phyloP scores from a whole-genome alignment of 2,797 vertebrate species.

The Trachurus trachurus region DNA sequence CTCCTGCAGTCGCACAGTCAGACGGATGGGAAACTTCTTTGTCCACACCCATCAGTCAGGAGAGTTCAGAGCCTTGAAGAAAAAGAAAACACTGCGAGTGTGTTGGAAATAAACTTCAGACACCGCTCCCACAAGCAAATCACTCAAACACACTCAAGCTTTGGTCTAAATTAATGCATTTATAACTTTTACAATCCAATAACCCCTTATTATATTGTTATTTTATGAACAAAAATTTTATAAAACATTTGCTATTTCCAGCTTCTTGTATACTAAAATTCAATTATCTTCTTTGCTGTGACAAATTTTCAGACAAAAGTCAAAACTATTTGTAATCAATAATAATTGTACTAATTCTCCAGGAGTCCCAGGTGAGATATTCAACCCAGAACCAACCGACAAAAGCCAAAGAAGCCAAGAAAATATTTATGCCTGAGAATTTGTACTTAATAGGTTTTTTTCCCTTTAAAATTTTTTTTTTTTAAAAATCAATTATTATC shows the following conservation, averaged over 20 bases:
- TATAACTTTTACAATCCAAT: neutral
- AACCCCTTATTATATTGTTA: neutral
- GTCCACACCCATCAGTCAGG: constrained; percentile 62
- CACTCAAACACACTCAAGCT: neutral
- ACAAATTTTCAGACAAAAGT: neutral
- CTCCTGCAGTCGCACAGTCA: constrained; percentile 33
- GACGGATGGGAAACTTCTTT: neutral
- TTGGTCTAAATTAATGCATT: too few species aligned
- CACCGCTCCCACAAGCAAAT: neutral
- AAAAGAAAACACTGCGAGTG: constrained; percentile 22
- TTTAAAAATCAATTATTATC: neutral
- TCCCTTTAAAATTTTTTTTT: too few species aligned
- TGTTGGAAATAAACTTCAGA: neutral
- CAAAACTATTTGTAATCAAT: neutral
- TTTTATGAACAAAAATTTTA: neutral
- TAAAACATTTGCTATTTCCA: neutral
- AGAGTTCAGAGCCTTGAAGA: constrained; percentile 46
- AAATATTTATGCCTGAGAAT: neutral
- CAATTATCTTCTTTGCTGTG: neutral
- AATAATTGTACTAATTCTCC: neutral
- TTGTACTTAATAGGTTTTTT: neutral
- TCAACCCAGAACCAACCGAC: neutral
- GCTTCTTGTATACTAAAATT: neutral
- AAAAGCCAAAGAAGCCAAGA: neutral
- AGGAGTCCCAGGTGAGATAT: neutral